These are phyloP conservation scores for Lamellibrachia satsuma DNA, from an alignment of 2,888 invertebrate genomes.

Conservation along the genomic window DNA sequence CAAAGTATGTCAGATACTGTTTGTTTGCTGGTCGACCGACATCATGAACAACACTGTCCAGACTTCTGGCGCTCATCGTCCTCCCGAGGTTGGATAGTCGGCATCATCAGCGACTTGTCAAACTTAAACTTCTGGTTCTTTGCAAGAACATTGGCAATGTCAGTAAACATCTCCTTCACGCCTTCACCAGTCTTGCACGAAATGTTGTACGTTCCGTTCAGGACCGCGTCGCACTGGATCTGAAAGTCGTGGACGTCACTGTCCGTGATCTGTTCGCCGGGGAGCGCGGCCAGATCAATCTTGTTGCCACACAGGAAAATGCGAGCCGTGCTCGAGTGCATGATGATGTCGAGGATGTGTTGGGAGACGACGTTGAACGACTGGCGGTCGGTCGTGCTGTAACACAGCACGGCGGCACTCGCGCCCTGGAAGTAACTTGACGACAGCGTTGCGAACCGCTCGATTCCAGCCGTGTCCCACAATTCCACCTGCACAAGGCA, in stretches of 20 bases:
- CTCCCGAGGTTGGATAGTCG: conserved; percentile 1
- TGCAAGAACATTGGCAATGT: conserved; percentile 74
- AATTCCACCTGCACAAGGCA: conserved; percentile 78
- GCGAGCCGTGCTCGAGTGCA: conserved; percentile 93
- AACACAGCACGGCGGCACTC: conserved; percentile 91
- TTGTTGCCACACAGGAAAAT: conserved; percentile 95
- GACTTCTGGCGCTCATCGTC: background rate
- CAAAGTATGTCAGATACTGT: background rate
- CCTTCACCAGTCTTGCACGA: conserved; percentile 89
- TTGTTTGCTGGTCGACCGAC: background rate
- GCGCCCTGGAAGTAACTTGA: conserved; percentile 96
- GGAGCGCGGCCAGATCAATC: conserved; percentile 77
- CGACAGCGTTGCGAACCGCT: conserved; percentile 92
- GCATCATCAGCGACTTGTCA: conserved; percentile 26
- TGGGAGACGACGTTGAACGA: conserved; percentile 92
- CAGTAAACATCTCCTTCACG: conserved; percentile 88
- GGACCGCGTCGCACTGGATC: conserved; percentile 87
- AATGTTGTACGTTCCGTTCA: conserved; percentile 87
- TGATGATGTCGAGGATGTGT: conserved; percentile 90
- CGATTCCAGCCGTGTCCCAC: conserved; percentile 98
- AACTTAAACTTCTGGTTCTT: conserved; percentile 45
- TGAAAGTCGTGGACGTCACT: conserved; percentile 70
- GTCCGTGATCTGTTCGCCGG: conserved; percentile 66
- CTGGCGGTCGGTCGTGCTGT: conserved; percentile 87
- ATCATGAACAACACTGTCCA: background rate